Percentiles rank a stretch among this genome's conserved stretches.
phyloP scores from a whole-genome alignment of 37 sponge, comb jelly and placozoan species.

The Haliclona indistincta region DNA sequence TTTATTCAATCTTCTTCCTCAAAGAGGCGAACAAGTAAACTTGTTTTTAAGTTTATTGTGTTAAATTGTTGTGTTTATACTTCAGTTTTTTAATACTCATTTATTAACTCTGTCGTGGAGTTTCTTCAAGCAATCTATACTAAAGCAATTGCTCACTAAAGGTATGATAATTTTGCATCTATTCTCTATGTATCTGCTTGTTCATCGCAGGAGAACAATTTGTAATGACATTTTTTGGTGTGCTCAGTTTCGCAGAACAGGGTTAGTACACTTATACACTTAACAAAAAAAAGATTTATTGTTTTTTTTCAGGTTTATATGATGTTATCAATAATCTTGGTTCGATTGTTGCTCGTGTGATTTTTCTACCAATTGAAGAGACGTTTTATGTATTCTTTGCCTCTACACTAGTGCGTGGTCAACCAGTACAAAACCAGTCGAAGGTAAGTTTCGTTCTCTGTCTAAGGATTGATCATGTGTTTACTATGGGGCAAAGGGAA shows the following conservation, averaged over 20 bases:
- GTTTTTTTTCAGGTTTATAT: conserved; percentile 62
- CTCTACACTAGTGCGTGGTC: conserved; percentile 67
- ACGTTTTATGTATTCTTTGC: conserved; percentile 95
- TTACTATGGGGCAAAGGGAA: too few relatives aligned
- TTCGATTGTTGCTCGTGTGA: conserved; percentile 87
- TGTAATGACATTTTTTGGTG: conserved; percentile 92
- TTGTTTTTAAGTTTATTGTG: background rate
- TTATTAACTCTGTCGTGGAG: conserved; percentile 56
- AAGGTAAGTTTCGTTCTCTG: conserved; percentile 33
- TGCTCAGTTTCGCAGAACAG: conserved; percentile 90
- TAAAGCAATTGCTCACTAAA: conserved; percentile 93
- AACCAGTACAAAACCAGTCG: conserved; percentile 59
- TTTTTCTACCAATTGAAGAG: conserved; percentile 95
- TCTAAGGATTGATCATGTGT: too few relatives aligned
- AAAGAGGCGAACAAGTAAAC: background rate
- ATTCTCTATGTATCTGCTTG: background rate
- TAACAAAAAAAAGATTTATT: background rate
- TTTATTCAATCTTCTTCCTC: conserved; percentile 49
- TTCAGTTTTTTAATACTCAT: conserved; percentile 1
- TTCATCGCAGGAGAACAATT: conserved; percentile 80
- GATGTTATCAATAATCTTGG: conserved; percentile 90
- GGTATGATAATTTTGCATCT: conserved; percentile 23
- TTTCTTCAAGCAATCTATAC: conserved; percentile 88
- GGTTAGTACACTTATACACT: conserved; percentile 43
- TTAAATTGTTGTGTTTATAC: too few relatives aligned